Conservation (phyloP, 2,888 invertebrate genomes). For the Reticulitermes lucifugus region DNA sequence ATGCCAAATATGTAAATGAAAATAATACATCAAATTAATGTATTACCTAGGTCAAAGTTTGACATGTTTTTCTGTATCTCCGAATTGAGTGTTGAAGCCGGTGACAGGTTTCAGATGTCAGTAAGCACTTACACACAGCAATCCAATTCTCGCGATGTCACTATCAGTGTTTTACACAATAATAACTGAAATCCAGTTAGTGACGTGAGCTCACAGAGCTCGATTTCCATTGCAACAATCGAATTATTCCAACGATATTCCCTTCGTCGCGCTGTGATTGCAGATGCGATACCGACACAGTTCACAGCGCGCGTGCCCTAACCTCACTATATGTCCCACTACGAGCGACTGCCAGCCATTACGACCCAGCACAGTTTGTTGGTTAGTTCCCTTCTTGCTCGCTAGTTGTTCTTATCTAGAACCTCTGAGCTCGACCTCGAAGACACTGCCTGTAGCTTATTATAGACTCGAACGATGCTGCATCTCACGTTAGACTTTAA, state of each 20-base stretch:
- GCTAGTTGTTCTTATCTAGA: neutral
- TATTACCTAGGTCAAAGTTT: neutral
- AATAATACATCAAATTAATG: neutral
- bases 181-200: neutral
- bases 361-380: neutral
- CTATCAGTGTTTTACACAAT: neutral
- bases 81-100: too few relatives aligned
- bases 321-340: neutral
- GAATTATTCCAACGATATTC: neutral
- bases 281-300: neutral
- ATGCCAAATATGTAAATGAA: neutral
- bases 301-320: neutral
- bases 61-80: neutral
- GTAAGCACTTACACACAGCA: neutral
- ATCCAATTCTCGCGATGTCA: neutral
- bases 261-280: neutral
- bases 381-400: neutral
- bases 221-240: conserved; percentile 6
- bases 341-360: neutral
- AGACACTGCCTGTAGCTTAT: neutral
- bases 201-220: neutral
- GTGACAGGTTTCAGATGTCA: too few relatives aligned
- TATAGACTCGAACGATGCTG: neutral
- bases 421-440: conserved; percentile 9
- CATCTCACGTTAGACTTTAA: neutral